Evolutionary conservation across 2,888 invertebrate genomes (phyloP), one percentile per base, ranked within the genome.

Genomic region (Byasa hedistus): DNA sequence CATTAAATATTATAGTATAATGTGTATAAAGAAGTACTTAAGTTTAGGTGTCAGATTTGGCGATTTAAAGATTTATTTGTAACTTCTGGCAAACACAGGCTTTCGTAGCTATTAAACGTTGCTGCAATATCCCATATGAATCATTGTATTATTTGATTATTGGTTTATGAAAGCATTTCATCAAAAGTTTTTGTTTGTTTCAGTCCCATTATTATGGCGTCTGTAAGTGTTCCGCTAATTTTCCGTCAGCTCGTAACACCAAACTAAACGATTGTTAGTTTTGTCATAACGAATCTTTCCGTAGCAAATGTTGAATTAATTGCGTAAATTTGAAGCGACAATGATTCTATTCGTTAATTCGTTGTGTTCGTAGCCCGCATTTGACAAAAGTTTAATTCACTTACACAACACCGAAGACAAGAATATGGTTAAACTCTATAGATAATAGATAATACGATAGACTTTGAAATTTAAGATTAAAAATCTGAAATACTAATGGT

Each of bases 21-120:
- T n/a, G 63, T 66, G 59, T 68, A 60, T 64, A 65, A 27, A 51
- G 66, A 54, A 48, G 48, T 36, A 51, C 27, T 62, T 60, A 67
- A 57, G 48, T 59, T 64, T 69, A 65, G 67, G 54, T 67, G 67
- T 61, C 65, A 75, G 72, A 71, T 77, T 78, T 80, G 78, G 80
- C 76, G 75, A 74, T 76, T 69, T 71, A 73, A 74, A 69, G 44
- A 57, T 19, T 60, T 56, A 62, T 48, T 57, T 64, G 73, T 74
- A 85, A 88, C 89, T 89, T 89, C 83, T 90, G 89, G 69, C 89
- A 90, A 89, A 88, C 85, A 88, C 89, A 89, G 90, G 88, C 89
- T 78, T 4, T 69, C n/a, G 58, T 55, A 8, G 55, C 27, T 59
- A 54, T 57, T 54, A 32, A n/a, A 57, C 24, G n/a, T 24, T 55